Percentiles rank a stretch among this genome's conserved stretches.
Conservation (phyloP, 2,888 invertebrate species). For the Folsomia candida region DNA sequence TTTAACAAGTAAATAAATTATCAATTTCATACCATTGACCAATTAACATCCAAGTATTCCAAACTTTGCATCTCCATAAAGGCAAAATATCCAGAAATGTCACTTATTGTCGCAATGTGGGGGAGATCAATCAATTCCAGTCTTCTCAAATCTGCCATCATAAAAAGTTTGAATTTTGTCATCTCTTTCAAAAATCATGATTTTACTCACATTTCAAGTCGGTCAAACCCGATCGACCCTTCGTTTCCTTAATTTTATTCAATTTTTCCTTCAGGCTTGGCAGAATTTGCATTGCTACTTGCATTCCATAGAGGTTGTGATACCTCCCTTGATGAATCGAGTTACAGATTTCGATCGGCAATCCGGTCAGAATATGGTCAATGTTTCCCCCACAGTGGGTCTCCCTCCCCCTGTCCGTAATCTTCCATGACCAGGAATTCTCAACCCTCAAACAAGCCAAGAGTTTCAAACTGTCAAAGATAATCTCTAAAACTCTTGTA, state of each 20-base stretch:
- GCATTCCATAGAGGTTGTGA: too few species aligned
- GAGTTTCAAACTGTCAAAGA: constrained; percentile 21
- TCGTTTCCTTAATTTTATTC: too few species aligned
- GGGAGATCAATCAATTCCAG: constrained; percentile 35
- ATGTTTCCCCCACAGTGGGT: constrained; percentile 27
- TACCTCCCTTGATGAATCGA: constrained; percentile 5
- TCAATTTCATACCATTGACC: constrained; percentile 33
- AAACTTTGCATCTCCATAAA: constrained; percentile 30
- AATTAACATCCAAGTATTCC: constrained; percentile 26
- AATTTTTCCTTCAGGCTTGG: constrained; percentile 11
- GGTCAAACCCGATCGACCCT: constrained; percentile 18
- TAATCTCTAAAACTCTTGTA: constrained; percentile 13
- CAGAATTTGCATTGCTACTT: not conserved
- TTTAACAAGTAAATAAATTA: not conserved
- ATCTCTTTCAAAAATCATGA: not conserved
- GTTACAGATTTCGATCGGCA: constrained; percentile 22
- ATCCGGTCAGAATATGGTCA: constrained; percentile 33
- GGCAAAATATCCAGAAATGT: constrained; percentile 33
- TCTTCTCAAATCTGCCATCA: constrained; percentile 23
- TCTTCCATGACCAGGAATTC: constrained; percentile 18
- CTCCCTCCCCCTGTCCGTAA: constrained; percentile 28
- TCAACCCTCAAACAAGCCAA: constrained; percentile 16
- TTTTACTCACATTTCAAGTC: constrained; percentile 32
- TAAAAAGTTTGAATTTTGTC: not conserved
- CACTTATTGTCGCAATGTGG: constrained; percentile 29